phyloP scores from a whole-genome alignment of 2,113 vertebrate genomes.

The Orycteropus afer region DNA sequence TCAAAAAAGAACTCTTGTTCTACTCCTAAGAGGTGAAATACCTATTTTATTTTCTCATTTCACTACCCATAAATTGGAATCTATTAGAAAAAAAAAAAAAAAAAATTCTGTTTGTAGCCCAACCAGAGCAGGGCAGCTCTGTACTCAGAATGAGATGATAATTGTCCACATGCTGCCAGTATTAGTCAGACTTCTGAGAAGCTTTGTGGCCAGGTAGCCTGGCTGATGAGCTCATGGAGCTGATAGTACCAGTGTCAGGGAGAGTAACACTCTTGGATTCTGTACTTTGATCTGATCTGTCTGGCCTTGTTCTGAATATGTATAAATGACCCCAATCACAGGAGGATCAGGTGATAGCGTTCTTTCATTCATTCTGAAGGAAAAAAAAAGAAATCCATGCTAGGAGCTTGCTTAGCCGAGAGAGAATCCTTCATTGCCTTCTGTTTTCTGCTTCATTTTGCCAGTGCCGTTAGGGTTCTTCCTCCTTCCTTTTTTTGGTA shows the following conservation, averaged over 20 bases:
- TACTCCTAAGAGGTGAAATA: background rate
- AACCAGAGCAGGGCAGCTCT: background rate
- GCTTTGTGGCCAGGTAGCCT: background rate
- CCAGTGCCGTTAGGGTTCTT: no score
- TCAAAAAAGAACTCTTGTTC: no score
- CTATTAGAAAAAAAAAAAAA: background rate
- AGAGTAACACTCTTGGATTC: background rate
- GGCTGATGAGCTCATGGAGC: background rate
- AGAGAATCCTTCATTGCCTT: background rate
- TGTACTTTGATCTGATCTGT: background rate
- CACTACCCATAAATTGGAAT: background rate
- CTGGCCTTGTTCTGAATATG: background rate
- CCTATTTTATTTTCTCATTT: background rate
- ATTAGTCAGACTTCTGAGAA: background rate
- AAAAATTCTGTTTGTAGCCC: background rate
- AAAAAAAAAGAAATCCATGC: background rate
- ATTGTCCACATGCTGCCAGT: background rate
- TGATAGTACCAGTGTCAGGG: accelerated
- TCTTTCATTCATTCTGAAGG: background rate
- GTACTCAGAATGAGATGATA: background rate
- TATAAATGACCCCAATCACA: background rate
- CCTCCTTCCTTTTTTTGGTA: background rate
- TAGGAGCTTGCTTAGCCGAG: background rate
- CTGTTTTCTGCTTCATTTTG: background rate
- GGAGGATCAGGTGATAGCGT: background rate